Evolutionary conservation across 64 coral and sea anemone species (phyloP), one percentile per base, ranked within the genome.

Genomic region (Dendrophyllia cribrosa): DNA sequence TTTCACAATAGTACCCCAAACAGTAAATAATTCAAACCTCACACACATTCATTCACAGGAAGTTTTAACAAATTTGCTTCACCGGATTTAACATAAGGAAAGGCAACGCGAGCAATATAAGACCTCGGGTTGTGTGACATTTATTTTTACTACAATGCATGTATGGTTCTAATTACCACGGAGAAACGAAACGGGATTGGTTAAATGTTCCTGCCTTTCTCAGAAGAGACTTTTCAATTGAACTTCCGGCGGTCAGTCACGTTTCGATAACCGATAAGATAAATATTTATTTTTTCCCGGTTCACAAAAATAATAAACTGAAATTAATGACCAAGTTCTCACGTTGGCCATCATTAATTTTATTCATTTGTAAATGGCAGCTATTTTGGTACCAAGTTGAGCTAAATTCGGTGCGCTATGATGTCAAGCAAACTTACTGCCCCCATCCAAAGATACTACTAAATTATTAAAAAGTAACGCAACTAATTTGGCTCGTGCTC

Each of bases 221-320:
- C n/a, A 84, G 80, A 84, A 84, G 17, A 65, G 46, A 59, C 4
- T 22, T 3, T 67, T 68, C 62, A 23, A 19, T 61, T 43, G 80
- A 84, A 84, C 16, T 45, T 84, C 80, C 80, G 80, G 60, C 4
- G 19, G 12, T 4, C 46, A 67, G 80, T 84, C 80, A 84, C 80
- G 80, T 84, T 17, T 84, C 45, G n/a, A n/a, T 9, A 9, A 23
- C 19, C 9, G 3, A 4, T 11, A 25, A 43, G 16, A 44, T 9
- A 45, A 10, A 43, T 61, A 6, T 60, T 43, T 59, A 59, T n/a
- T n/a, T 60, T 25, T 82, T 49, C 43, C 59, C 77, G 7, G 51
- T 23, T 59, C 4, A 43, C 56, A 59, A 43, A 82, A 63, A 43
- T 44, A 63, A 15, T 25, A 34, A 34, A 34, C 34, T 34, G 34